Conservation (phyloP, 2,888 invertebrate genomes). For the Cephus pulcher region DNA sequence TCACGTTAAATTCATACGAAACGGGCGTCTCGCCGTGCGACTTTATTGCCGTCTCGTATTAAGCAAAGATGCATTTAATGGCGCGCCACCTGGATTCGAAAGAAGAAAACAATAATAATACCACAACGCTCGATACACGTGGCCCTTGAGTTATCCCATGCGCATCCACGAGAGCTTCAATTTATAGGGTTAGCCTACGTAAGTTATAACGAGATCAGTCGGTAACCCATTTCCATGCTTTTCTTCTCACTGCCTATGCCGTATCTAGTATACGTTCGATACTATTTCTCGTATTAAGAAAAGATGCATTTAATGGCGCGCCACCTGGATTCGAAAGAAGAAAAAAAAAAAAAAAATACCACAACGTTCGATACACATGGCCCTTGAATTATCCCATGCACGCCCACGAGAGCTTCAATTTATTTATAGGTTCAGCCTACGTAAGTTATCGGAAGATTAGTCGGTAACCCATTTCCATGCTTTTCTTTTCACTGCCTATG, state of each 20-base stretch:
- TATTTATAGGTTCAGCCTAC: not conserved
- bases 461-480: not conserved
- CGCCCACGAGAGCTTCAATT: not conserved
- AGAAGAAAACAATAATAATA: slow-evolving; percentile 21
- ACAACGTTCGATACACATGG: slow-evolving; percentile 50
- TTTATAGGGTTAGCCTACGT: too few relatives aligned
- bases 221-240: too few relatives aligned
- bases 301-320: slow-evolving; percentile 52
- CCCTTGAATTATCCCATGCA: slow-evolving; percentile 12
- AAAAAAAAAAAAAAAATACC: slow-evolving; percentile 11
- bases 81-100: slow-evolving; percentile 34
- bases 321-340: slow-evolving; percentile 32
- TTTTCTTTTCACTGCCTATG: not conserved
- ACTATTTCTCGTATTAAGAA: slow-evolving; percentile 41
- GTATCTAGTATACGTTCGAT: too few relatives aligned
- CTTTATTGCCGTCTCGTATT: slow-evolving; percentile 52
- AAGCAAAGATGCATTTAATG: slow-evolving; percentile 54
- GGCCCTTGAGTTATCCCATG: slow-evolving; percentile 22
- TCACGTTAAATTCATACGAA: not conserved
- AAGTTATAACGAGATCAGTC: too few relatives aligned
- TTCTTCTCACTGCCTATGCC: too few relatives aligned
- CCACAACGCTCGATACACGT: slow-evolving; percentile 50
- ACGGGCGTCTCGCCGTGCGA: not conserved
- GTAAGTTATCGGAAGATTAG: not conserved
- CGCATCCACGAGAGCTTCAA: too few relatives aligned